Conservation (phyloP, 2,888 invertebrate species). For the Agrotis ipsilon region DNA sequence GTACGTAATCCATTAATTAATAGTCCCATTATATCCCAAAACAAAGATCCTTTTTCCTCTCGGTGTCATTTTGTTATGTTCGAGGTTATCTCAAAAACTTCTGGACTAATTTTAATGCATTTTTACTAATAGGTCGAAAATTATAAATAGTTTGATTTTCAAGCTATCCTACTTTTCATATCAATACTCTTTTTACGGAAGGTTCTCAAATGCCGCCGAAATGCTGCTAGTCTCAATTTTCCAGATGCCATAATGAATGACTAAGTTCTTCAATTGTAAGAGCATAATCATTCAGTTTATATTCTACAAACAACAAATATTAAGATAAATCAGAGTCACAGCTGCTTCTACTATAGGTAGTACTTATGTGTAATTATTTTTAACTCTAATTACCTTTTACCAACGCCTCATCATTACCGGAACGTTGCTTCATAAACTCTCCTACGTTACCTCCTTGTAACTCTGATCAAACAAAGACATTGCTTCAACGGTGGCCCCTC, state of each 20-base stretch:
- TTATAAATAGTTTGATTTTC: background rate
- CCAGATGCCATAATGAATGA: background rate
- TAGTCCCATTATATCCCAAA: no score
- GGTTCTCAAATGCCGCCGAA: background rate
- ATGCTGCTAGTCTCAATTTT: background rate
- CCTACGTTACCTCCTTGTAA: background rate
- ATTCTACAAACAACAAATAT: no score
- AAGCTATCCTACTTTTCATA: background rate
- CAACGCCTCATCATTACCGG: background rate
- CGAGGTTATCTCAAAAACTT: no score
- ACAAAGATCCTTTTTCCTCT: no score
- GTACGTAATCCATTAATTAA: no score
- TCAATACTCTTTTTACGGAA: background rate
- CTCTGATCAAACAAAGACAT: slow-evolving; percentile 57
- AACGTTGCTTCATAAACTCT: background rate
- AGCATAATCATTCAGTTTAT: background rate
- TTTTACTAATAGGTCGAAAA: no score
- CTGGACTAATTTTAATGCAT: no score
- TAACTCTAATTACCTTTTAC: no score
- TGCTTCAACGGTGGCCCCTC: slow-evolving; percentile 42
- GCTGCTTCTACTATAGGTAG: no score
- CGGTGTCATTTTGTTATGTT: no score
- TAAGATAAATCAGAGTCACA: no score
- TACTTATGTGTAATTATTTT: no score
- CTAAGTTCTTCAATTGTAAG: background rate